A percentile compares a stretch with the other conserved stretches of the same genome.
Evolutionary conservation across 2,888 invertebrate species (phyloP).

Genomic region (Epinotia nisella): DNA sequence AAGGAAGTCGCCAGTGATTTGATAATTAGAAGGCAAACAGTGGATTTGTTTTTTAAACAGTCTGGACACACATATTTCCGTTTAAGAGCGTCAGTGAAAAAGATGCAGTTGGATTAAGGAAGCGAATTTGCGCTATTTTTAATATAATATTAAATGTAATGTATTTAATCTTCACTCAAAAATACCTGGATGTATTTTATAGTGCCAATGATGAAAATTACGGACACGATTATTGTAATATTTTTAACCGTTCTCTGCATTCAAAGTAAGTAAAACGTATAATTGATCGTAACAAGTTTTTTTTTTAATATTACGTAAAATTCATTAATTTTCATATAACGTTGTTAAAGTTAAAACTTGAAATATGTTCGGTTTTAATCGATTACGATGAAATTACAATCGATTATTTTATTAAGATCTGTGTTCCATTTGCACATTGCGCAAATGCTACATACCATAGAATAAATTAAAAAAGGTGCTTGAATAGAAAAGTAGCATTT

Average conservation of each 20-base stretch:
- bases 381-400: no score
- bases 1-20: background rate
- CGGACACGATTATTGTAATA: background rate
- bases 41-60: constrained; percentile 11
- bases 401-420: no score
- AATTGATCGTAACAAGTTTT: no score
- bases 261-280: no score
- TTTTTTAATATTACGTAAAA: no score
- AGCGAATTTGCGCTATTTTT: background rate
- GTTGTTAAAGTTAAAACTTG: no score
- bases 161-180: background rate
- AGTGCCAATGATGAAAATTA: background rate
- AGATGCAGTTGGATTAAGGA: background rate
- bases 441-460: no score
- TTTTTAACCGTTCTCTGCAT: background rate
- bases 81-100: background rate
- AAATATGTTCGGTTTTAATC: no score
- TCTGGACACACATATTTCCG: background rate
- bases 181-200: background rate
- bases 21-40: constrained; percentile 1
- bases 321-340: no score
- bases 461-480: no score
- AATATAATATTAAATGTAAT: background rate
- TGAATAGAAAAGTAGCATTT: no score
- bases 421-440: no score